These are phyloP conservation scores for Phoeniculus purpureus DNA, from an alignment of 2,797 vertebrate genomes.

Conservation along the genomic window DNA sequence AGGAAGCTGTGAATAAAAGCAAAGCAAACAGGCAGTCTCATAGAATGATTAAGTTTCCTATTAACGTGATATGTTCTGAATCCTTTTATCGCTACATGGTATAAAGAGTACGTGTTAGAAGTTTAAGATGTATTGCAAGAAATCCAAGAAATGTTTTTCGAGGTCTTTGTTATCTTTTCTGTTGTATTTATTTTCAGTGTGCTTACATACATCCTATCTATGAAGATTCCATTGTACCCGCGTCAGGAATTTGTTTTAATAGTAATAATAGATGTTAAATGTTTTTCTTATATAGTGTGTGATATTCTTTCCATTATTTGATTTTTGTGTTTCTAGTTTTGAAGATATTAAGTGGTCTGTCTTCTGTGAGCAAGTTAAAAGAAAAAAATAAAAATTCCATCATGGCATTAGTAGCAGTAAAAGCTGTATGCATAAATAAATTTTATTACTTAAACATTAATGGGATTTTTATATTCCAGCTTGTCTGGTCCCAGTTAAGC, in stretches of 20 bases:
- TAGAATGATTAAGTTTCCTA: background rate
- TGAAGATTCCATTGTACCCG: background rate
- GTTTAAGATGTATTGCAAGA: background rate
- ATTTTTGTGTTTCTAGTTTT: background rate
- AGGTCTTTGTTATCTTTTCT: background rate
- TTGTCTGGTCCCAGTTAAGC: constrained; percentile 86
- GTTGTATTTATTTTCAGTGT: background rate
- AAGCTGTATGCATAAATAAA: background rate
- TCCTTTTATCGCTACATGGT: background rate
- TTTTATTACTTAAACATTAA: background rate
- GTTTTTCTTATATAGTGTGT: background rate
- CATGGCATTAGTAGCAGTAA: background rate
- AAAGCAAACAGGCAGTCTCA: background rate
- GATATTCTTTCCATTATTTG: background rate
- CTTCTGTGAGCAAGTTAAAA: background rate
- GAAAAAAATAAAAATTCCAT: background rate
- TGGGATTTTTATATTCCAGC: constrained; percentile 74
- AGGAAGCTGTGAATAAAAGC: background rate
- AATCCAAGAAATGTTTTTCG: background rate
- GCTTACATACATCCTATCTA: background rate
- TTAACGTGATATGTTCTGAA: background rate
- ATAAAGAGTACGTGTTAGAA: background rate
- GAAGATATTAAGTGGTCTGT: background rate
- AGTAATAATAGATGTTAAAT: background rate
- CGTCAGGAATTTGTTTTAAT: background rate